Base-by-base conservation (phyloP, 1,140 invertebrate genomes). In the Heterodera carotae region DNA sequence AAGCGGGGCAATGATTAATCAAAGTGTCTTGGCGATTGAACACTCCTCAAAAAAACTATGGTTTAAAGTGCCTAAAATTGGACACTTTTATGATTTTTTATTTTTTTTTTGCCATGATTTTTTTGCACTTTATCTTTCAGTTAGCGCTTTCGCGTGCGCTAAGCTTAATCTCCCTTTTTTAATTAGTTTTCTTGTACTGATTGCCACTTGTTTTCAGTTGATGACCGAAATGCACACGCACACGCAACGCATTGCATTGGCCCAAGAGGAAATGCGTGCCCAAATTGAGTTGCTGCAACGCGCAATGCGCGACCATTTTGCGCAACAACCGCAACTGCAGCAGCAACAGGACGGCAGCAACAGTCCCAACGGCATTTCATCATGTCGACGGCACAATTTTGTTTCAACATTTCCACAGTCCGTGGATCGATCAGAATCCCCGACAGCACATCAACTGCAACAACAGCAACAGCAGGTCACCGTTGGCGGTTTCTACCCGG, bases 231-330 rank as follows among this genome's bases (percentile, higher is more conserved):
- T 86, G 85, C 83, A 86, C 66, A 80, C 80, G 25, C 82, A 81
- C 56, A 86, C 86, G 80, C 83, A 87, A 69, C 75, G 60, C 69
- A 67, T 86, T 74, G 64, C 84, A 22, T 60, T 73, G 33, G 80
- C 87, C 15, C 86, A 86, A 75, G 85, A 86, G 36, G 86, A 88
- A 69, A 88, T 86, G 85, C 70, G 86, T 60, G 76, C 80, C 29
- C 85, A 86, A 72, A 88, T 86, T 36, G 85, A 86, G 67, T 78
- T 87, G 3, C 69, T 86, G 18, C 85, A 86, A 68, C 66, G 85
- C 27, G 82, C 87, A 39, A 86, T 86, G 48, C 77, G 87, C 7
- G 86, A 87, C 66, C 86, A 86, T 62, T 86, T 85, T 39, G 43
- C 56, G 27, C 60, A n/a, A n/a, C n/a, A n/a, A n/a, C n/a, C n/a